Percentiles rank a stretch among this genome's conserved stretches.
Conservation (phyloP, 1,140 invertebrate species). For the Diorhabda elongata region DNA sequence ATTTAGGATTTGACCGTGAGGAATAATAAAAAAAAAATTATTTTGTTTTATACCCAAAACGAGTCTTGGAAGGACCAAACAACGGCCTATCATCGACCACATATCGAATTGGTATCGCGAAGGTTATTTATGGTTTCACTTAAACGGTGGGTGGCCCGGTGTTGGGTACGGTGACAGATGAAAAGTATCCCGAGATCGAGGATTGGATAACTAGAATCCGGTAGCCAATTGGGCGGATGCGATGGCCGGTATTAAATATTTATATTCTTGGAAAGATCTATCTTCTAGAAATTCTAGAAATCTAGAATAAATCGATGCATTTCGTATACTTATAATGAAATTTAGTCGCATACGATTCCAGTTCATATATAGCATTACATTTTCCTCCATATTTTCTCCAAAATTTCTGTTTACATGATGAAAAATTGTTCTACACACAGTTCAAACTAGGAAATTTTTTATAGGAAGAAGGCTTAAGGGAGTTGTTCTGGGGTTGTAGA, state of each 20-base stretch:
- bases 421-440: too few relatives aligned
- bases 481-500: too few relatives aligned
- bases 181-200: conserved; percentile 43
- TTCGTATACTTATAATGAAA: too few relatives aligned
- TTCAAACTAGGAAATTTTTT: too few relatives aligned
- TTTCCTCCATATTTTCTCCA: too few relatives aligned
- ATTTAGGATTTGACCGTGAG: too few relatives aligned
- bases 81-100: conserved; percentile 13
- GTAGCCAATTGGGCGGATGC: conserved; percentile 41
- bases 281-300: conserved; percentile 21
- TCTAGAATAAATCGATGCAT: too few relatives aligned
- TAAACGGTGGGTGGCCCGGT: conserved; percentile 41
- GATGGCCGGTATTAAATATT: conserved; percentile 30
- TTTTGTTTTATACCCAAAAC: conserved; percentile 24
- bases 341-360: too few relatives aligned
- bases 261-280: conserved; percentile 24
- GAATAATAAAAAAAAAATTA: not conserved
- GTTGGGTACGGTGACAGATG: conserved; percentile 39
- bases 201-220: conserved; percentile 44
- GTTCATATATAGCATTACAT: too few relatives aligned
- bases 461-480: too few relatives aligned
- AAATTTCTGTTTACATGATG: too few relatives aligned
- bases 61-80: conserved; percentile 20
- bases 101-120: conserved; percentile 36
- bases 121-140: conserved; percentile 40